Percentiles rank a stretch among this genome's conserved stretches.
Conservation (phyloP, 2,888 invertebrate species). For the Xestobium rufovillosum region DNA sequence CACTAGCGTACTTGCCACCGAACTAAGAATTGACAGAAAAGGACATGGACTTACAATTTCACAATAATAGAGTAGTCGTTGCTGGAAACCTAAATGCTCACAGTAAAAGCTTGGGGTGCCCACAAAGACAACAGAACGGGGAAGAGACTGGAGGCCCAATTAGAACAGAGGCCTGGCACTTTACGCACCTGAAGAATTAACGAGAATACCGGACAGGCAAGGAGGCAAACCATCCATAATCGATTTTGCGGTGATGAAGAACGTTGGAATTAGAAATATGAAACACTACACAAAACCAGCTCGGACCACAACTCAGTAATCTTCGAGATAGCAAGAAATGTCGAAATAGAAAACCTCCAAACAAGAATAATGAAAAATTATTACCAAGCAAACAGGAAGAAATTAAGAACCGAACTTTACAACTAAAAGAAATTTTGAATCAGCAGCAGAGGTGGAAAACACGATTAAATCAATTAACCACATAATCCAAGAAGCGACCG, state of each 20-base stretch:
- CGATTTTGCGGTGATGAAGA: not conserved
- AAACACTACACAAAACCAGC: not conserved
- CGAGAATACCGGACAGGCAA: not conserved
- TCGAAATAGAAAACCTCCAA: not conserved
- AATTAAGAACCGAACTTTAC: not conserved
- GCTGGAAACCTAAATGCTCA: not conserved
- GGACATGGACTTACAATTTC: no score
- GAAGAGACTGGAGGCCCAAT: conserved; percentile 1
- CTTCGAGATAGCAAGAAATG: not conserved
- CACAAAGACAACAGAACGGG: not conserved
- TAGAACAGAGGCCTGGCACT: not conserved
- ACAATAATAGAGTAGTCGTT: conserved; percentile 1
- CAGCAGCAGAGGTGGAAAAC: not conserved
- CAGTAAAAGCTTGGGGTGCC: not conserved
- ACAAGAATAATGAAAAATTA: not conserved
- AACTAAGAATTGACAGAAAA: no score
- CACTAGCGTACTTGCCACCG: no score
- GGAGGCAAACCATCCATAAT: not conserved
- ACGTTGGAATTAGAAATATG: not conserved
- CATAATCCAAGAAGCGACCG: not conserved
- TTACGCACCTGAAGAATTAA: not conserved
- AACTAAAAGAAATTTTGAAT: not conserved
- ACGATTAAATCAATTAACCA: not conserved
- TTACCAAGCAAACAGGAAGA: not conserved
- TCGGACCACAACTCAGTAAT: conserved; percentile 3